Conservation (phyloP, 2,113 vertebrate genomes). For the Solea solea region DNA sequence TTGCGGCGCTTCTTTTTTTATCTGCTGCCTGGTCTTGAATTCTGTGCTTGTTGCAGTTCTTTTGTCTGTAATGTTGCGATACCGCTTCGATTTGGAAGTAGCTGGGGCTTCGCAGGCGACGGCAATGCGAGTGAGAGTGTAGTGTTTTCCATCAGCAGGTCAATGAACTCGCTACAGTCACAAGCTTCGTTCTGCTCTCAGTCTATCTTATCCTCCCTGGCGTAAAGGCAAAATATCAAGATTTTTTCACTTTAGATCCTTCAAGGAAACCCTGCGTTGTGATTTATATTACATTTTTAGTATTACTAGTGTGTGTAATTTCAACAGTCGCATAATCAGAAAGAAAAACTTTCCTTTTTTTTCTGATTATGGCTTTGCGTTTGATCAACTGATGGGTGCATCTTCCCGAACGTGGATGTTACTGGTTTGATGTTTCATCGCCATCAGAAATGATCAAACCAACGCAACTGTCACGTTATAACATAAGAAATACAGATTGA, state of each 20-base stretch:
- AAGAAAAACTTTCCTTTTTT: background rate
- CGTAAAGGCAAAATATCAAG: background rate
- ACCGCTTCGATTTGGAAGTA: background rate
- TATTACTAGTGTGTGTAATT: background rate
- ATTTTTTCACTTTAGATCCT: background rate
- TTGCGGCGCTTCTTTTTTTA: constrained; percentile 10
- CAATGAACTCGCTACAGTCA: background rate
- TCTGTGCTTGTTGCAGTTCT: background rate
- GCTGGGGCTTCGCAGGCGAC: background rate
- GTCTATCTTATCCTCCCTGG: background rate
- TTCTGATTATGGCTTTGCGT: background rate
- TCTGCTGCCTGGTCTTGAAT: background rate
- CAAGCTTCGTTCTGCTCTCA: background rate
- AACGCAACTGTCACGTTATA: background rate
- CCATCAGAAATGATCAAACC: background rate
- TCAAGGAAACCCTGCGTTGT: background rate
- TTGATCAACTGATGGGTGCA: background rate
- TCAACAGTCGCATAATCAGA: background rate
- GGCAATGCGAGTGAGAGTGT: no score
- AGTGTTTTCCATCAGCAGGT: background rate
- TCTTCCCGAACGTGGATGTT: background rate
- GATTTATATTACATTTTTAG: background rate
- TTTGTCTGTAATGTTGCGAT: background rate
- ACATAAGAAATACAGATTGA: background rate
- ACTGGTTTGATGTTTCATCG: background rate